Conservation (phyloP, 2,888 invertebrate species). For the Taenaris catops region DNA sequence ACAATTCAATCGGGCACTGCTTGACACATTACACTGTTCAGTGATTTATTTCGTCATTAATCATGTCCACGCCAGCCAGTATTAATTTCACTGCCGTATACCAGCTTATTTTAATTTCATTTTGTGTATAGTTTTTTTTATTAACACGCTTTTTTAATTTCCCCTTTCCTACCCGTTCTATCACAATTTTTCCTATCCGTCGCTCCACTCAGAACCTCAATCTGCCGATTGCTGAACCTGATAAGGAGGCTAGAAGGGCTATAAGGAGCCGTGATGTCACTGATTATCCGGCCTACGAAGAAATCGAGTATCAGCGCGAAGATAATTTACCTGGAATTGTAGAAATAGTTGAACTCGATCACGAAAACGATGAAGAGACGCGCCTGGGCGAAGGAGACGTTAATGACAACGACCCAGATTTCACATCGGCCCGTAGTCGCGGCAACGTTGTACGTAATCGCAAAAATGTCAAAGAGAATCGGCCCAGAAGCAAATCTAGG, state of each 20-base stretch:
- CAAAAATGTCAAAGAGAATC: constrained; percentile 44
- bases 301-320: constrained; percentile 50
- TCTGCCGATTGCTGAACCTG: constrained; percentile 62
- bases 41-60: constrained; percentile 39
- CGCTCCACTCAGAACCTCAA: constrained; percentile 70
- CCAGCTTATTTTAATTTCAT: constrained; percentile 55
- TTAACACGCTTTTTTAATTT: constrained; percentile 81
- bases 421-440: constrained; percentile 54
- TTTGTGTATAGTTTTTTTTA: constrained; percentile 48
- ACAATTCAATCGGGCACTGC: constrained; percentile 11
- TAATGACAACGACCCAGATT: constrained; percentile 29
- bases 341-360: constrained; percentile 59
- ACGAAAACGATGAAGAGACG: constrained; percentile 29
- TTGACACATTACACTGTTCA: constrained; percentile 3
- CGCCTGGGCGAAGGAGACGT: constrained; percentile 40
- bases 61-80: constrained; percentile 43
- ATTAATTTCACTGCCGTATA: constrained; percentile 38
- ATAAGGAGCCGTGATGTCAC: constrained; percentile 49
- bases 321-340: constrained; percentile 47
- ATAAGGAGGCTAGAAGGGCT: constrained; percentile 41
- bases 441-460: constrained; percentile 60
- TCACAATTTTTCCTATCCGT: constrained; percentile 53
- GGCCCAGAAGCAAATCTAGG: constrained; percentile 58
- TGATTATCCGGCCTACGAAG: constrained; percentile 53
- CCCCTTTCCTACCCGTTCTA: constrained; percentile 59